Base-by-base conservation (phyloP, 2,888 invertebrate species). In the Lysandra coridon region DNA sequence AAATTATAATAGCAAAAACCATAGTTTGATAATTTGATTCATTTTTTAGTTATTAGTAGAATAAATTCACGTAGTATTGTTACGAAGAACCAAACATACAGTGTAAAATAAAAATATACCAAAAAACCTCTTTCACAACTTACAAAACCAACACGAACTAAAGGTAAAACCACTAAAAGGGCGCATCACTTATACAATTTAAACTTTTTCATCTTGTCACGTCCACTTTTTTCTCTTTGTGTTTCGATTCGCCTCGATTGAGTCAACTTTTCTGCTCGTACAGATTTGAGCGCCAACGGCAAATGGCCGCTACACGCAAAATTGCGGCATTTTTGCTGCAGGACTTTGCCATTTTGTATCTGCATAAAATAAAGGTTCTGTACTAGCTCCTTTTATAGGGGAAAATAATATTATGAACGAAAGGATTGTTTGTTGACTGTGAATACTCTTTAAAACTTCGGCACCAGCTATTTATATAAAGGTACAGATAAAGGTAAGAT, bases 211-310 rank as follows among this genome's bases (percentile, higher is more conserved):
- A 33, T 33, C 69, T 37, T 69, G 69, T 69, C 33, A 17, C 69
- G 30, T 37, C 33, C 69, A 37, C 69, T 17, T 33, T 69, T 69
- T 69, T 69, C 69, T 69, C 69, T 69, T 69, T 69, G 33, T 69
- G 69, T 69, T 69, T 69, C 69, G 69, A 69, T 69, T 69, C 74
- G 40, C 23, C n/a, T 44, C 74, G 44, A 74, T 74, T 74, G 74
- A 74, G 74, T 74, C 74, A 74, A 74, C 74, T 74, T 44, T 44
- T 74, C 44, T 17, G 69, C 69, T 69, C 69, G 69, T 37, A 14
- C 69, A 69, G 69, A 69, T 69, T 69, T 69, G 69, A 69, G 69
- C 33, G 33, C 69, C 69, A 69, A 33, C 69, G 69, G 69, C 33
- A 69, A 69, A 69, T 69, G 30, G 69, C 33, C 64, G 33, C 30